Evolutionary conservation across 2,888 invertebrate genomes (phyloP).

Genomic region (Sicus ferrugineus): DNA sequence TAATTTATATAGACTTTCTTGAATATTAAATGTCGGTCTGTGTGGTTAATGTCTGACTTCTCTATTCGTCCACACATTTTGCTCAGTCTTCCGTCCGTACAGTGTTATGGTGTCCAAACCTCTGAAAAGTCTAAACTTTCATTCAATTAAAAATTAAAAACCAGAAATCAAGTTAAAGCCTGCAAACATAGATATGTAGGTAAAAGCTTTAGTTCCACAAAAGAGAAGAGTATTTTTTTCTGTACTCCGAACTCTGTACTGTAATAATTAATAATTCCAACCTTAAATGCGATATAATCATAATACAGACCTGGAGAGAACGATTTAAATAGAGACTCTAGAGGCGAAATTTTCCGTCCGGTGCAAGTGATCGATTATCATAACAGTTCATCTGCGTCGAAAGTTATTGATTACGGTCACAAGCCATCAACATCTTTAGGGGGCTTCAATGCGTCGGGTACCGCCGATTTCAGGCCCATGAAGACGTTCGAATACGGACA

Average conservation of each 20-base stretch:
- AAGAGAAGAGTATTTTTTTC: neutral
- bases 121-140: no score
- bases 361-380: conserved; percentile 76
- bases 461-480: conserved; percentile 69
- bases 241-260: conserved; percentile 16
- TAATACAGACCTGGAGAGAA: conserved; percentile 41
- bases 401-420: conserved; percentile 77
- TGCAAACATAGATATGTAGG: neutral
- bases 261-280: conserved; percentile 39
- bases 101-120: no score
- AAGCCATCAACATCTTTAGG: conserved; percentile 48
- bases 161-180: no score
- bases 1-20: no score
- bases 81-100: no score
- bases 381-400: conserved; percentile 69
- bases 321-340: conserved; percentile 56
- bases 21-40: no score
- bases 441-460: conserved; percentile 3
- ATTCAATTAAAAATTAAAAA: no score
- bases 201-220: neutral
- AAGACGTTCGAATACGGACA: conserved; percentile 78
- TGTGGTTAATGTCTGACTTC: no score
- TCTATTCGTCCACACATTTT: no score
- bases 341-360: conserved; percentile 67
- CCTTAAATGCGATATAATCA: conserved; percentile 42